These are phyloP conservation scores for Desmodus rotundus DNA, from an alignment of 2,113 vertebrate genomes.

Conservation along the genomic window DNA sequence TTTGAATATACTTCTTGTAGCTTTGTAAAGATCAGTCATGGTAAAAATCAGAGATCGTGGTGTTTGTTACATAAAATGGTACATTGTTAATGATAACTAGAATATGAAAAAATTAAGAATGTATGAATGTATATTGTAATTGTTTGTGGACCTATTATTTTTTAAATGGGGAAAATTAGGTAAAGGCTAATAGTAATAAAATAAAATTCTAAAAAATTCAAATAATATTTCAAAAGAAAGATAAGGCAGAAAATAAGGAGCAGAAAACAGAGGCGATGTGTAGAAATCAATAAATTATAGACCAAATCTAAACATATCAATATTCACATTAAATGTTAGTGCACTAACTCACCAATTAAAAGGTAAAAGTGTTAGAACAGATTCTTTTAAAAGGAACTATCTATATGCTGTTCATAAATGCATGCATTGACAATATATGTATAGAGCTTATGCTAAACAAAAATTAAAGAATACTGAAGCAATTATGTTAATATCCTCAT, in stretches of 20 bases:
- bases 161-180: neutral
- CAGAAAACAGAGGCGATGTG: neutral
- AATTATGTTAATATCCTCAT: neutral
- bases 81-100: neutral
- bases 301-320: neutral
- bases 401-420: neutral
- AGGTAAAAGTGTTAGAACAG: neutral
- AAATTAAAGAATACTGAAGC: neutral
- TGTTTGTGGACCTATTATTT: neutral
- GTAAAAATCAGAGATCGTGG: neutral
- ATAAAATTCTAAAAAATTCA: neutral
- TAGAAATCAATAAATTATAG: neutral
- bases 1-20: neutral
- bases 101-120: neutral
- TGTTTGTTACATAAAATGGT: neutral
- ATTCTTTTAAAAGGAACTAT: neutral
- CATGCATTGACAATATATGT: neutral
- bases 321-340: neutral
- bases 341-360: neutral
- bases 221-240: neutral
- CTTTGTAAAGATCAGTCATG: neutral
- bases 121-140: neutral
- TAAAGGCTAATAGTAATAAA: neutral
- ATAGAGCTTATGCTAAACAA: neutral
- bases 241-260: neutral